Evolutionary conservation across 2,113 vertebrate species (phyloP).

Genomic region (Pycnonotus jocosus): DNA sequence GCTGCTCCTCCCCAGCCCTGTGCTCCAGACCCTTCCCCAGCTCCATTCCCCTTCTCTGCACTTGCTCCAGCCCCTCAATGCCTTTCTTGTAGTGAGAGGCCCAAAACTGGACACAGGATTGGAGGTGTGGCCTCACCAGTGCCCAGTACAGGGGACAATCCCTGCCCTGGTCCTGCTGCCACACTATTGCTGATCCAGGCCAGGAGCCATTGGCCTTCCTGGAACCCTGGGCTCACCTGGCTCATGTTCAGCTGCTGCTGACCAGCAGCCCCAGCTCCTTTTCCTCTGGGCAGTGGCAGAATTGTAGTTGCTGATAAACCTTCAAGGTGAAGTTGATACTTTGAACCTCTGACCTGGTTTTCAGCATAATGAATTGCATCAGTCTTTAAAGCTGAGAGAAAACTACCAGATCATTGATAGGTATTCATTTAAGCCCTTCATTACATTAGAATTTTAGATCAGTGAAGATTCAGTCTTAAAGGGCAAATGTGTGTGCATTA

Average conservation of each 20-base stretch:
- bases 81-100: accelerated
- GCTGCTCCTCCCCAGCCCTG: background rate
- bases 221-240: background rate
- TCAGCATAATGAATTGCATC: conserved; percentile 7
- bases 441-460: conserved; percentile 5
- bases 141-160: accelerated
- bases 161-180: background rate
- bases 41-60: accelerated
- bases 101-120: background rate
- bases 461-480: background rate
- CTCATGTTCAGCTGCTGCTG: background rate
- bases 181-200: background rate
- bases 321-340: background rate
- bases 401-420: background rate
- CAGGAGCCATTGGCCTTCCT: background rate
- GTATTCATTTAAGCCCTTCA: background rate
- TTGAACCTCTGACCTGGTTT: background rate
- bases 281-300: background rate
- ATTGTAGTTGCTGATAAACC: background rate
- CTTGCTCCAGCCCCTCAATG: background rate
- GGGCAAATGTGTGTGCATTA: background rate
- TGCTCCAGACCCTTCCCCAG: background rate
- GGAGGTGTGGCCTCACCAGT: background rate
- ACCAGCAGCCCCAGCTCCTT: accelerated
- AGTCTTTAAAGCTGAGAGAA: background rate